A percentile compares a stretch with the other conserved stretches of the same genome.
These are phyloP conservation scores for Eulemur mongoz DNA, from an alignment of 2,797 vertebrate genomes.

Conservation along the genomic window DNA sequence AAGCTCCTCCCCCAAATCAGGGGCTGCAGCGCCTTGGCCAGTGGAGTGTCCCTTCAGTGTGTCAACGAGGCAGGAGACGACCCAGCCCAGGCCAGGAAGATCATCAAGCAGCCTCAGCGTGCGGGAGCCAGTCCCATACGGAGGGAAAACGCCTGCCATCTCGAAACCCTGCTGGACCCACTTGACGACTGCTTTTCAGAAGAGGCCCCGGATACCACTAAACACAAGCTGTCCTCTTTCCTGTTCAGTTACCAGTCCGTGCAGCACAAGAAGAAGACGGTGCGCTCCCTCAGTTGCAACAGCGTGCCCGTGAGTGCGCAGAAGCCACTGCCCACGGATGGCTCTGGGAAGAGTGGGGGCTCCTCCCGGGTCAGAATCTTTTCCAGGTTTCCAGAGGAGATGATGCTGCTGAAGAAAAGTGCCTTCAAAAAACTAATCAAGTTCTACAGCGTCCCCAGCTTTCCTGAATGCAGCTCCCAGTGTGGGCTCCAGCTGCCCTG, in stretches of 20 bases:
- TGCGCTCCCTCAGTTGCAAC: constrained; percentile 93
- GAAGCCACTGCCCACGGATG: constrained; percentile 74
- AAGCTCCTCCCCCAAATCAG: constrained; percentile 15
- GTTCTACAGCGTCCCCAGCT: constrained; percentile 95
- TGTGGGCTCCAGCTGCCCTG: constrained; percentile 92
- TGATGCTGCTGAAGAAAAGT: constrained; percentile 88
- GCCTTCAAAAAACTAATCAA: constrained; percentile 93
- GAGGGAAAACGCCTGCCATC: constrained; percentile 52
- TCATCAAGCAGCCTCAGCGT: constrained; percentile 80
- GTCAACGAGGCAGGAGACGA: constrained; percentile 54
- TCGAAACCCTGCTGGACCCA: constrained; percentile 68
- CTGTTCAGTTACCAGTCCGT: constrained; percentile 84
- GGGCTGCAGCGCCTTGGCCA: constrained; percentile 40
- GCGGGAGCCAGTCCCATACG: constrained; percentile 31
- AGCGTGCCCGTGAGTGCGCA: constrained; percentile 87
- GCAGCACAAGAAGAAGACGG: constrained; percentile 87
- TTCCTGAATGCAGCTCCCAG: constrained; percentile 91
- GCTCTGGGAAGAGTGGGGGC: constrained; percentile 71
- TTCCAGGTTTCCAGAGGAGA: constrained; percentile 87
- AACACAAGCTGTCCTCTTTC: constrained; percentile 83
- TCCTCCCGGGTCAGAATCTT: constrained; percentile 75
- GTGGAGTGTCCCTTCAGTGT: constrained; percentile 43
- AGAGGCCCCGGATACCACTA: constrained; percentile 72
- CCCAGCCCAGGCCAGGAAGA: constrained; percentile 69
- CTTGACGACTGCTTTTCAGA: constrained; percentile 83